Base-by-base conservation (phyloP, 2,797 vertebrate genomes). In the Anabas testudineus region DNA sequence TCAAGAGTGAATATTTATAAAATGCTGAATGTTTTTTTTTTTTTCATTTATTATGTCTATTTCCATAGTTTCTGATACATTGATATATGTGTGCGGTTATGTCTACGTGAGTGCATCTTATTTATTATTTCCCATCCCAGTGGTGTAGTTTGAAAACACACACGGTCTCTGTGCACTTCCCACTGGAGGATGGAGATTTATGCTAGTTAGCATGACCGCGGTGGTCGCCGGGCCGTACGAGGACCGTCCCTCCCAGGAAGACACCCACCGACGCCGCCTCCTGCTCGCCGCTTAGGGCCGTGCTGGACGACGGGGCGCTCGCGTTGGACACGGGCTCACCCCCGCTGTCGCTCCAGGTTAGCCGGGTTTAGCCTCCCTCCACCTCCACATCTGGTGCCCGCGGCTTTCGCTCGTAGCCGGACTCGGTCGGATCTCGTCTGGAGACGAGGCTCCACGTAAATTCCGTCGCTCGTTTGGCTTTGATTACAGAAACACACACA, bases 191-290 rank as follows among this genome's bases (percentile, higher is more conserved):
- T 41, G 67, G 68, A 59, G 19, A 22, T 52, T 16, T 12, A 4
- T n/a, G 51, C 49, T 24, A 12, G 45, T 18, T 2, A 60, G 63
- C 49, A 1, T 82, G 74, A 76, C 69, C 22, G 24, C 34, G 21
- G 60, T 21, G 64, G 32, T 71, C 59, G 39, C 45, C 37, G 76
- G 67, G 62, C 48, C 83, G 47, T 51, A 9, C 16, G 67, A 76
- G 75, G 75, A 85, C 56, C 73, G 39, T 67, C 72, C 78, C 74
- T 71, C 75, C 32, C 62, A 69, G 71, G 60, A 78, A 79, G 70
- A 67, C 48, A 58, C 39, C 71, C 34, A 1, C 37, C 34, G 60
- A 74, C 73, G 3, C 76, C 77, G 68, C 82, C 84, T 75, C 74
- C 34, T 37, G 59, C 64, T 65, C 45, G 28, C n/a, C 37, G 47